Base-by-base conservation (phyloP, 2,113 vertebrate genomes). In the Prunella fulvescens region DNA sequence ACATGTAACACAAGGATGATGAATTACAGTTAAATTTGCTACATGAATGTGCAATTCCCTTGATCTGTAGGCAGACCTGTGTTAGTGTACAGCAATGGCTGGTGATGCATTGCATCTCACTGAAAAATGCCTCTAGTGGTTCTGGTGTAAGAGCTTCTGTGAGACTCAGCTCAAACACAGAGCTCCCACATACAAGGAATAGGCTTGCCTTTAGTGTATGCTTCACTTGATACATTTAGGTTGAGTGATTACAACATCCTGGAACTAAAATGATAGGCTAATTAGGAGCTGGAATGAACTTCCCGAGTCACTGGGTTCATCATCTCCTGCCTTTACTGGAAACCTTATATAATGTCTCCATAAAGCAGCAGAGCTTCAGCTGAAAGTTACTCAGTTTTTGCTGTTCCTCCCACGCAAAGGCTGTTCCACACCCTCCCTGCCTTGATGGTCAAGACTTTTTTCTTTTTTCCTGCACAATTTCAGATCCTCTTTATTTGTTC, bases 331-430 rank as follows among this genome's bases (percentile, higher is more conserved):
- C 40, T 60, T 94, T 89, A 86, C 91, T 58, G 86, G 37, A 93
- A 90, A 31, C 3, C 0, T 94, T 93, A 89, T 92, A 95, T 81
- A 95, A 96, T 7, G 8, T n/a, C 47, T 44, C 53, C 53, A 67
- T 48, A 91, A 92, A 91, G 64, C 60, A 81, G 48, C 9, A 5
- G 39, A 65, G 37, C n/a, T 95, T 67, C 83, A 93, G 83, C 77
- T 89, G 77, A 86, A 94, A 88, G 60, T 97, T 95, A 86, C 83
- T 97, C 83, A 91, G 51, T 56, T 92, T 80, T 89, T 91, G 33
- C 67, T 84, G 33, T 47, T 93, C 77, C 48, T 93, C 88, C 77
- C 81, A 87, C 23, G 0, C 19, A 35, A 90, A 85, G 8, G 14
- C 78, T 89, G 29, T 24, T 71, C 44, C 57, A 60, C 69, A 81